phyloP scores from a whole-genome alignment of 92 coral and sea anemone species.

The Pocillopora meandrina region DNA sequence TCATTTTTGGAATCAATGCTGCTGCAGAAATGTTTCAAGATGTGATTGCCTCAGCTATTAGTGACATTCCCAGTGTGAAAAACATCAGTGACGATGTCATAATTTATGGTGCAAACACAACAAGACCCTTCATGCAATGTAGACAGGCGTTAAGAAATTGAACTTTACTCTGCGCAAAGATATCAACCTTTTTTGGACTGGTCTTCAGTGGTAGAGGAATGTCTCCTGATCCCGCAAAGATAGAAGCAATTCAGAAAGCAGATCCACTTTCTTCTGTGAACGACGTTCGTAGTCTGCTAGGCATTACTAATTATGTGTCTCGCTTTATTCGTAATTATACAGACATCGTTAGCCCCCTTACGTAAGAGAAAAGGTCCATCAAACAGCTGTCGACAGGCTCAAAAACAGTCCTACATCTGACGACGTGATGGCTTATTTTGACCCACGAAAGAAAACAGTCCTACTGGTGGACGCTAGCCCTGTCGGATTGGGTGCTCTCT shows the following conservation, averaged over 20 bases:
- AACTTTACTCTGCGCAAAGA: too few species aligned
- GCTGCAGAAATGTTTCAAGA: background rate
- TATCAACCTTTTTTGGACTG: conserved; percentile 48
- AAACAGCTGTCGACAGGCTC: too few species aligned
- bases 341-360: conserved; percentile 29
- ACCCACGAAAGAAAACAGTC: too few species aligned
- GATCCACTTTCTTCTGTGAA: too few species aligned
- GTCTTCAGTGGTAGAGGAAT: conserved; percentile 45
- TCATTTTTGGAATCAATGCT: background rate
- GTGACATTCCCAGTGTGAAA: background rate
- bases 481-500: too few species aligned
- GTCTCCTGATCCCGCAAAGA: conserved; percentile 52
- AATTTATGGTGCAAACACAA: conserved; percentile 27
- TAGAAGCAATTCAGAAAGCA: background rate
- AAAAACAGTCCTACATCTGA: too few species aligned
- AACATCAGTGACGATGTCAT: background rate
- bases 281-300: conserved; percentile 41
- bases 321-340: conserved; percentile 41
- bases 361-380: background rate
- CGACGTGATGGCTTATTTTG: too few species aligned
- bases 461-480: too few species aligned
- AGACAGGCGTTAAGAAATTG: conserved; percentile 16
- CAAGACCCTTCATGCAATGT: conserved; percentile 47
- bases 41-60: background rate
- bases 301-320: conserved; percentile 46